phyloP scores from a whole-genome alignment of 2,113 vertebrate species.

The Myotis davidii region DNA sequence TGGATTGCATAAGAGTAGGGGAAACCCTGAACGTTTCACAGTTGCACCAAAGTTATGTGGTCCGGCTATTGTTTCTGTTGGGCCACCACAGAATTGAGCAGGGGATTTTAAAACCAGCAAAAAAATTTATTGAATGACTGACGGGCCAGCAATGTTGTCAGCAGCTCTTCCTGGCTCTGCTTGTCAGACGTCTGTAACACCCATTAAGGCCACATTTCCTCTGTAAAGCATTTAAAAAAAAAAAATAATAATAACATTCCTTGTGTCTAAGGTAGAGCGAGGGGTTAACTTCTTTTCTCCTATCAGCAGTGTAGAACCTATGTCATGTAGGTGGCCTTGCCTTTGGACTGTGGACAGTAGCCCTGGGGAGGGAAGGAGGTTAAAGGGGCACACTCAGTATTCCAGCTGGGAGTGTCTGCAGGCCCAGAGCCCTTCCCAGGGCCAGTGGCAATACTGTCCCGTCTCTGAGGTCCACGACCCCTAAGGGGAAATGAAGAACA shows the following conservation, averaged over 20 bases:
- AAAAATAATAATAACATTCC: not conserved
- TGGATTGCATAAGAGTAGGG: not conserved
- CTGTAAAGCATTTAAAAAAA: not conserved
- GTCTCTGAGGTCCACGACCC: not conserved
- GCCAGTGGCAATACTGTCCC: not conserved
- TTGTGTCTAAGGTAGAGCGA: not conserved
- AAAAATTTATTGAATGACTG: not conserved
- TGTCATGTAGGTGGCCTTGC: not conserved
- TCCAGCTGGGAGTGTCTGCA: not conserved
- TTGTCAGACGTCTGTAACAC: not conserved
- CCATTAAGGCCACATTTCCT: not conserved
- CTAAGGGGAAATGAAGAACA: not conserved
- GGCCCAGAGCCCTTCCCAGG: not conserved
- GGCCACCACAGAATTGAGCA: not conserved
- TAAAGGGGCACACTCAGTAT: not conserved
- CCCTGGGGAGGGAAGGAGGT: not conserved
- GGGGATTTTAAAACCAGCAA: conserved; percentile 43
- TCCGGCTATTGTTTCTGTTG: not conserved
- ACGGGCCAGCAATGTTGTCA: not conserved
- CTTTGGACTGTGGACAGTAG: not conserved
- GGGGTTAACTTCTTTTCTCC: not conserved
- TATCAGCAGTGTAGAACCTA: not conserved
- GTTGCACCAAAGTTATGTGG: not conserved
- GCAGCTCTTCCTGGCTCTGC: conserved; percentile 3
- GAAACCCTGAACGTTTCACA: not conserved